Base-by-base conservation (phyloP, 2,113 vertebrate genomes). In the Zosterops japonicus region DNA sequence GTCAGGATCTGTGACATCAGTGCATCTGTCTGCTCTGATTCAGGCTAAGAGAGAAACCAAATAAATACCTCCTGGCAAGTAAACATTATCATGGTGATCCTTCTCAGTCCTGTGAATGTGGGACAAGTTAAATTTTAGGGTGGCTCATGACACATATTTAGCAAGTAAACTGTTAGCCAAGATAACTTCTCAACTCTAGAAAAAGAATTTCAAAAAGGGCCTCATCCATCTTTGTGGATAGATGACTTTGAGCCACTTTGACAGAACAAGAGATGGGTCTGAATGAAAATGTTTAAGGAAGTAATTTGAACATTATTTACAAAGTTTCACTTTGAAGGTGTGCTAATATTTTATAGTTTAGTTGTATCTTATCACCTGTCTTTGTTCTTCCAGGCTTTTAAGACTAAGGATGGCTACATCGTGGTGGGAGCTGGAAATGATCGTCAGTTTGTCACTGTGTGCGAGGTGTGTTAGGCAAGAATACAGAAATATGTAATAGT, bases 401-500 rank as follows among this genome's bases (percentile, higher is more conserved):
- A 95, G 94, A 99, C 99, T 83, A 98, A 97, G 96, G 99, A 99
- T 56, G 98, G 98, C 77, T 98, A 99, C 96, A 53, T 99, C 0
- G 98, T 99, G 50, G 97, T 99, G 36, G 99, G 98, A 89, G 98
- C 99, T 83, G 99, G 98, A 91, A 99, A 99, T 71, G 97, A 99
- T 91, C 97, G 98, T 41, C 99, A 99, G 93, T 99, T 99, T 97
- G 94, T 98, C 87, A 98, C 94, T 79, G 95, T 99, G 57, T 99
- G 99, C 97, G 98, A 98, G 98, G 99, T 55, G 19, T 36, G 57
- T 61, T 63, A 49, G 36, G 42, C 4, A 2, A 65, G 24, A 68
- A 33, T 42, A 59, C 9, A 56, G 47, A 55, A 69, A 57, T 22
- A 11, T 35, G 28, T 68, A 56, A 46, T 22, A 49, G 29, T 71